phyloP scores from a whole-genome alignment of 2,113 vertebrate species.

The Apteryx owenii region DNA sequence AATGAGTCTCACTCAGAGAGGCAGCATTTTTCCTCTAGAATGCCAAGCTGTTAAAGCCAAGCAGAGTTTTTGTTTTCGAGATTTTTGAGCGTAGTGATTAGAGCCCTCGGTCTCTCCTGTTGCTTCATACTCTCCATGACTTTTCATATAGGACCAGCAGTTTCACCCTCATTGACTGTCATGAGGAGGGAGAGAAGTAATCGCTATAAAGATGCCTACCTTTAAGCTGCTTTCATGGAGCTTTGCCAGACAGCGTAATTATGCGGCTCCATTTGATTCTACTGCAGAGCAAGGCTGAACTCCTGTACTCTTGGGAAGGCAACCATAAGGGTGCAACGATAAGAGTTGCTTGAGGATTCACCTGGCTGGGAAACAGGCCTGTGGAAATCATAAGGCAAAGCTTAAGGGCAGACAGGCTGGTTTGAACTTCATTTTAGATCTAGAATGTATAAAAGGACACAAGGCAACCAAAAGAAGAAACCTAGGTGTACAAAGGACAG shows the following conservation, averaged over 20 bases:
- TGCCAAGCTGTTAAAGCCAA: not conserved
- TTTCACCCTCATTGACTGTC: not conserved
- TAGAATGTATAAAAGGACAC: not conserved
- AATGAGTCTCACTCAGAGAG: not conserved
- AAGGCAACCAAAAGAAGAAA: not conserved
- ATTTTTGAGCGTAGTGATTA: not conserved
- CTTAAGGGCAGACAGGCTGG: not conserved
- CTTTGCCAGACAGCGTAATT: not conserved
- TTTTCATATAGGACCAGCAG: not conserved
- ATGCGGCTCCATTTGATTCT: not conserved
- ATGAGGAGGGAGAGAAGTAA: not conserved
- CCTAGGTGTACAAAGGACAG: not conserved
- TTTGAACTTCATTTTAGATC: not conserved
- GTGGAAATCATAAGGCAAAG: not conserved
- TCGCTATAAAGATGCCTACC: not conserved
- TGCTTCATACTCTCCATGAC: not conserved
- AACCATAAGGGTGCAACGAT: not conserved
- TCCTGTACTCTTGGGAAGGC: not conserved
- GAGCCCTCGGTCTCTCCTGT: not conserved
- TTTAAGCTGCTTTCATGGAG: not conserved
- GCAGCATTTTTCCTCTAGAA: not conserved
- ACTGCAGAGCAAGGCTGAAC: not conserved
- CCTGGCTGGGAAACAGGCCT: not conserved
- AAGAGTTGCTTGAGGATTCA: not conserved
- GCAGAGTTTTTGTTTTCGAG: not conserved